Evolutionary conservation across 2,888 invertebrate species (phyloP), one percentile per base, ranked within the genome.

Genomic region (Tyria jacobaeae): DNA sequence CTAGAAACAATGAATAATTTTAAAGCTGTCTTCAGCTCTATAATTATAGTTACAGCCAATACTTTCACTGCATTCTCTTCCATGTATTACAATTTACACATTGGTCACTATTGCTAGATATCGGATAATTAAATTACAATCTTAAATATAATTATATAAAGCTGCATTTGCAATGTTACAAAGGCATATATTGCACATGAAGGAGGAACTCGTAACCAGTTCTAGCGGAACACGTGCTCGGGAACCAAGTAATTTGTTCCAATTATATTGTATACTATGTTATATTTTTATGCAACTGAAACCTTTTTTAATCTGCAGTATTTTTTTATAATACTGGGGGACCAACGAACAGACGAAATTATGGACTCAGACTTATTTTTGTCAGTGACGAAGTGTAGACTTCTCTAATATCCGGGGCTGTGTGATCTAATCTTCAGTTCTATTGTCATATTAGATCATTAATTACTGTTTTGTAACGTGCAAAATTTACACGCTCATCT

Each of bases 211-310:
- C 17, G 34, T 71, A 82, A 82, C 83, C 74, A 62, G 81, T 84
- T 80, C 57, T 59, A 64, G 70, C 66, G 70, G 68, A 68, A 61
- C 61, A 84, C 82, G 81, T 84, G 82, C 70, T 68, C 63, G 60
- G 64, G 53, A 71, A 62, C 64, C 55, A 52, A 41, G 57, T 62
- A 64, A 64, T 66, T 72, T 69, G 73, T 73, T 78, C 74, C 67
- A 75, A 79, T 77, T 79, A 70, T 69, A 70, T 70, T 68, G 63
- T 69, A 54, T 55, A 51, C 21, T 35, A 62, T 47, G 59, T 34
- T 25, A 48, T 49, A 34, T 54, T 17, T n/a, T 41, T 54, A 47
- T 17, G 41, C 12, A 21, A 27, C 27, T 31, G 17, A 21, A 44
- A 44, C 44, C 44, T 44, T 17, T 44, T 21, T 44, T 10, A 12